These are phyloP conservation scores for Otolemur crassicaudatus DNA, from an alignment of 2,797 vertebrate genomes.

Conservation along the genomic window DNA sequence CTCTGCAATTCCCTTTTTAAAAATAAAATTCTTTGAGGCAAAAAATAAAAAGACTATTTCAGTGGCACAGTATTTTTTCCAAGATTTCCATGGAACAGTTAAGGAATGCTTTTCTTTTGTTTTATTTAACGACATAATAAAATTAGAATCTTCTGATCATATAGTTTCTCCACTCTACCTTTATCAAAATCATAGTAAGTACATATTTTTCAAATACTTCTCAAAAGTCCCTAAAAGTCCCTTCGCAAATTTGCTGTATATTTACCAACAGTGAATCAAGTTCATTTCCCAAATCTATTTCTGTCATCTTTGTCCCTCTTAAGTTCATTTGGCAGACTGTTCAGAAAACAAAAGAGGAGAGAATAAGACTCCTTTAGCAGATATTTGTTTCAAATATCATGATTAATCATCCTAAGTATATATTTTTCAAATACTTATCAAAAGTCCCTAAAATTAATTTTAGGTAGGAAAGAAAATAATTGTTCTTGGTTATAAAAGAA, in stretches of 20 bases:
- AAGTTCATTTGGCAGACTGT: slow-evolving; percentile 65
- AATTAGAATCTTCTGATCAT: background rate
- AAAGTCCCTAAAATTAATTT: background rate
- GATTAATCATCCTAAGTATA: background rate
- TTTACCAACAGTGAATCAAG: slow-evolving; percentile 74
- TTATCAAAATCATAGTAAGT: background rate
- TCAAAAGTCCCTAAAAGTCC: background rate
- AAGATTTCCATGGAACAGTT: background rate
- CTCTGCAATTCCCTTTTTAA: background rate
- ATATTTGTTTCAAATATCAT: slow-evolving; percentile 13
- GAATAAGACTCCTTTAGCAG: background rate
- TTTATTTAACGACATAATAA: slow-evolving; percentile 38
- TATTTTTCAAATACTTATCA: background rate
- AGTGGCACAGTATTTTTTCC: background rate
- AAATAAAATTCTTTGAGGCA: slow-evolving; percentile 5
- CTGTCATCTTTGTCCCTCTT: slow-evolving; percentile 63
- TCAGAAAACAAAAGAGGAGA: slow-evolving; percentile 64
- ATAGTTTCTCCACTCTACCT: background rate
- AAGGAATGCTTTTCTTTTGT: background rate
- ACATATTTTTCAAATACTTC: background rate
- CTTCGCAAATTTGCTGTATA: slow-evolving; percentile 75
- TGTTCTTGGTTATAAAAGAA: background rate
- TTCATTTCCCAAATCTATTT: slow-evolving; percentile 74
- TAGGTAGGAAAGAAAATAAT: slow-evolving; percentile 21
- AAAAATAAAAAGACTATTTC: background rate